Percentiles rank a stretch among this genome's conserved stretches.
These are phyloP conservation scores for Meloidogyne exigua DNA, from an alignment of 1,140 invertebrate species.

Conservation along the genomic window DNA sequence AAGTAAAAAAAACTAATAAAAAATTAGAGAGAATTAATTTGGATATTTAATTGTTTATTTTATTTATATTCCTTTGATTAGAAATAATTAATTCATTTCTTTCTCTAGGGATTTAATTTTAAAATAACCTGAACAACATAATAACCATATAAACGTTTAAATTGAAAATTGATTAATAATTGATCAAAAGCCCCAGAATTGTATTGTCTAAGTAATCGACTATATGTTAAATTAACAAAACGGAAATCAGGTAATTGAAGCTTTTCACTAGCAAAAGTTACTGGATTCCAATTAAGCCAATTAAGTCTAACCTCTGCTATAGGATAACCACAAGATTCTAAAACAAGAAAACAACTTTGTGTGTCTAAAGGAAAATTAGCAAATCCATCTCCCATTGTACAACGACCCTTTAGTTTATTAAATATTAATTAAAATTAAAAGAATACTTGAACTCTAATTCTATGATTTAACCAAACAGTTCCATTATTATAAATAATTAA, in stretches of 20 bases:
- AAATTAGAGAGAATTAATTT: too few relatives aligned
- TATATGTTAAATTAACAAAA: slow-evolving; percentile 51
- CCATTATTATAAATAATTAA: slow-evolving; percentile 49
- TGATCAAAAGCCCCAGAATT: slow-evolving; percentile 47
- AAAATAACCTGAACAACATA: slow-evolving; percentile 44
- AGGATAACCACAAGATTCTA: slow-evolving; percentile 53
- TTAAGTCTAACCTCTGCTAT: slow-evolving; percentile 48
- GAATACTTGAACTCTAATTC: slow-evolving; percentile 21
- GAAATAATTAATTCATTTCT: too few relatives aligned
- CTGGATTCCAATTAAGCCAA: slow-evolving; percentile 50
- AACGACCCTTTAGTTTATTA: slow-evolving; percentile 45
- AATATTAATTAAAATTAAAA: not conserved
- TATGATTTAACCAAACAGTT: slow-evolving; percentile 46
- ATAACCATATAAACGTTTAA: slow-evolving; percentile 54
- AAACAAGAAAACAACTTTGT: slow-evolving; percentile 39
- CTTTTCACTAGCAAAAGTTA: slow-evolving; percentile 47
- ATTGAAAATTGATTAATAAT: slow-evolving; percentile 41
- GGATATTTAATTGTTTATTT: too few relatives aligned
- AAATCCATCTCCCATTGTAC: slow-evolving; percentile 47
- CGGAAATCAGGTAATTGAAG: slow-evolving; percentile 50
- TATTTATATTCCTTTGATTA: too few relatives aligned
- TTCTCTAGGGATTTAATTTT: not conserved
- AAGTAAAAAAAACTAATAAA: too few relatives aligned
- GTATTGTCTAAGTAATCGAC: slow-evolving; percentile 35
- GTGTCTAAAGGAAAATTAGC: slow-evolving; percentile 53